Evolutionary conservation across 1,140 invertebrate genomes (phyloP), one percentile per base, ranked within the genome.

Genomic region (Hydropsyche tenuis): DNA sequence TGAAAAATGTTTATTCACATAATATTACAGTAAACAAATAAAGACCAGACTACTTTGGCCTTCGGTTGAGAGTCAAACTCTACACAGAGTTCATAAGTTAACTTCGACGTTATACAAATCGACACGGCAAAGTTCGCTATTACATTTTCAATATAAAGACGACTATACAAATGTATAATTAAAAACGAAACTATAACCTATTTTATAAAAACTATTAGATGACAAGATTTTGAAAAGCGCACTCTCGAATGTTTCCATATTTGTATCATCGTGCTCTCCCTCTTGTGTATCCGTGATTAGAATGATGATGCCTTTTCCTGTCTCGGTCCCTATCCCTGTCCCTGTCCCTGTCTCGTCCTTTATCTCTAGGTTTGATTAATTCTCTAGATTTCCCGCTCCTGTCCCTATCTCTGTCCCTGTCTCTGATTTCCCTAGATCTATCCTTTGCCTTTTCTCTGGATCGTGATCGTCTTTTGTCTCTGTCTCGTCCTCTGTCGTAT

Each of bases 231-330:
- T 9, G n/a, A n/a, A n/a, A 23, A 69, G 53, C 46, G n/a, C 0
- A 22, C 18, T 69, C 27, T n/a, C n/a, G n/a, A n/a, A n/a, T 37
- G 23, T 53, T 70, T 37, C 37, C 9, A n/a, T 70, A 42, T n/a
- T 64, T 63, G 11, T 14, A 42, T 73, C 27, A 73, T 65, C 72
- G 62, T 16, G 72, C 72, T 22, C 72, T 48, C 16, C 72, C 72
- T 43, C 72, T 73, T 5, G 60, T 42, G 46, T 73, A 73, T 18
- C 60, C 51, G 25, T 42, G 69, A 25, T 63, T 63, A 25, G 53
- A 22, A 45, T 63, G 42, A 20, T 65, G 63, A 37, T 56, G 63
- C 27, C 72, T 65, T 3, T 73, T 18, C 16, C 72, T 73, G 23
- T 73, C 72, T 64, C 70, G 9, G 5, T 56, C 42, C 37, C 53